Conservation (phyloP, 2,888 invertebrate species). For the Pyrocoelia pectoralis region DNA sequence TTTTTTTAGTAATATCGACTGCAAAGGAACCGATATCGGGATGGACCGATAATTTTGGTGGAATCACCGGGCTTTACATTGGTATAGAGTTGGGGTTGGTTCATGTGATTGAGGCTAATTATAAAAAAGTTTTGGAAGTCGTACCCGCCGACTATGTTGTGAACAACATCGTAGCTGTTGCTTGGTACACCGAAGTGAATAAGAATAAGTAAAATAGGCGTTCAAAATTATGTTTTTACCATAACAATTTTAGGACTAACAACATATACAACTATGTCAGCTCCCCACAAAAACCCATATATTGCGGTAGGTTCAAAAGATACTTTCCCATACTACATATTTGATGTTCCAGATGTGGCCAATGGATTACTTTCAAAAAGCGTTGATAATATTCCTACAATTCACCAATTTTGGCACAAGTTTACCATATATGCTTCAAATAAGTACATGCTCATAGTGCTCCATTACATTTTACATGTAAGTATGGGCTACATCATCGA, state of each 20-base stretch:
- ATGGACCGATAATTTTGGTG: slow-evolving; percentile 78
- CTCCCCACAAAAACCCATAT: slow-evolving; percentile 33
- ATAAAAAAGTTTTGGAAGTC: slow-evolving; percentile 67
- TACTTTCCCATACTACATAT: not conserved
- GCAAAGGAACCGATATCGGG: slow-evolving; percentile 60
- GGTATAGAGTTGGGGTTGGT: slow-evolving; percentile 66
- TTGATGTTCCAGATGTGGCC: too few relatives aligned
- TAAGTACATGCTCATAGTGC: slow-evolving; percentile 55
- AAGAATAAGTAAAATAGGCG: slow-evolving; percentile 3
- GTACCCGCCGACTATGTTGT: slow-evolving; percentile 81
- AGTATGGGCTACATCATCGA: slow-evolving; percentile 70
- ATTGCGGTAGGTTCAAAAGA: slow-evolving; percentile 13
- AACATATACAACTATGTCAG: slow-evolving; percentile 25
- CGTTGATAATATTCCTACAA: slow-evolving; percentile 63
- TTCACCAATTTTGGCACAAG: slow-evolving; percentile 63
- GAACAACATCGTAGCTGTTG: slow-evolving; percentile 80
- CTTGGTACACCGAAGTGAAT: slow-evolving; percentile 64
- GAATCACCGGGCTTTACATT: slow-evolving; percentile 58
- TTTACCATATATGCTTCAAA: slow-evolving; percentile 45
- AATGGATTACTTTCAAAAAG: too few relatives aligned
- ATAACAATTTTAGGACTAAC: not conserved
- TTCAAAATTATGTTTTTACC: not conserved
- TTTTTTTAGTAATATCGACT: slow-evolving; percentile 49
- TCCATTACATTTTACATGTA: slow-evolving; percentile 66
- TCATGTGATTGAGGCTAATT: slow-evolving; percentile 65